These are phyloP conservation scores for Cephus pygmeus DNA, from an alignment of 2,888 invertebrate species.

Conservation along the genomic window DNA sequence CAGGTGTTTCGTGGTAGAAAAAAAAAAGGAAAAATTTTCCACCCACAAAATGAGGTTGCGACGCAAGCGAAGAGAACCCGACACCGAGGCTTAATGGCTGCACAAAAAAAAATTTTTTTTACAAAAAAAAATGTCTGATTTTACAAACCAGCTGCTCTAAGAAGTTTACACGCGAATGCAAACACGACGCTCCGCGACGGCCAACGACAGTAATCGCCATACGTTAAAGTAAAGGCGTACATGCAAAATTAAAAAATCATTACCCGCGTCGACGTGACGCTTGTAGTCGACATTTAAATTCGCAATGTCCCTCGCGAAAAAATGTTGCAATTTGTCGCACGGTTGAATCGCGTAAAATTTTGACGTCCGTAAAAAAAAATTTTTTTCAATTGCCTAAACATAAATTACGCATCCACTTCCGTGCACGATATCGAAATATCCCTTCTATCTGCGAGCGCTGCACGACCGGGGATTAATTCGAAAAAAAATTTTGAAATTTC, in stretches of 20 bases:
- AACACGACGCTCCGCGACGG: not conserved
- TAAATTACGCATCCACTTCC: no score
- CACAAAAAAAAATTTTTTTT: not conserved
- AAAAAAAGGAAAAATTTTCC: not conserved
- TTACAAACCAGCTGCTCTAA: not conserved
- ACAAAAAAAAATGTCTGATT: not conserved
- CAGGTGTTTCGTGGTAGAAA: not conserved
- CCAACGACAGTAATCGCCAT: not conserved
- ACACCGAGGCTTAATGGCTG: not conserved
- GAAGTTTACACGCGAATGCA: not conserved
- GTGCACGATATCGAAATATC: not conserved
- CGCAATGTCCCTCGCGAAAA: no score
- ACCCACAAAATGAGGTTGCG: not conserved
- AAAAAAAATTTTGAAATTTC: not conserved
- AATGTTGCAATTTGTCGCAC: no score
- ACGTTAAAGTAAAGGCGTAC: not conserved
- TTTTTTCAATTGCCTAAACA: no score
- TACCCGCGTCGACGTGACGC: no score
- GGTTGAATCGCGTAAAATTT: no score
- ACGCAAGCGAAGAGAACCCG: not conserved
- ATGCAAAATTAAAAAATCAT: not conserved
- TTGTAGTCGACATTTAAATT: no score
- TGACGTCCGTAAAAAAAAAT: not conserved
- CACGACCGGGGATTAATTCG: rapidly evolving
- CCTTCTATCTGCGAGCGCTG: not conserved